phyloP scores from a whole-genome alignment of 2,113 vertebrate genomes.

The Terrapene triunguis region DNA sequence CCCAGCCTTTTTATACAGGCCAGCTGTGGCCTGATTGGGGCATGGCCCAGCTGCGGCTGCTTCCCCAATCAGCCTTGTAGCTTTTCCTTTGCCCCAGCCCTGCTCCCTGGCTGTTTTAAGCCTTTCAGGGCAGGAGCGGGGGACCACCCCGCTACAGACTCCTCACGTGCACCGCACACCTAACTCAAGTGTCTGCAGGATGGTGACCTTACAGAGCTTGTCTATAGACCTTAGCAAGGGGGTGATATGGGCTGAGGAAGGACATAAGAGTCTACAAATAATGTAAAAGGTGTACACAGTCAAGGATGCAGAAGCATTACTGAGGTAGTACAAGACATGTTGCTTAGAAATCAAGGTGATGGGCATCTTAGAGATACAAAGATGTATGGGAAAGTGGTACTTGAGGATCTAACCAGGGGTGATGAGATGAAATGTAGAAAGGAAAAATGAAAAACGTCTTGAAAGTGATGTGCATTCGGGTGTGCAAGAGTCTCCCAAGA shows the following conservation, averaged over 20 bases:
- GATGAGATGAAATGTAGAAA: neutral
- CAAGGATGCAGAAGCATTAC: neutral
- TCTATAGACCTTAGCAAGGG: neutral
- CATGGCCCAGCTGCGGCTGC: too few species aligned
- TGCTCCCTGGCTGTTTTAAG: too few species aligned
- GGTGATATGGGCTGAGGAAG: neutral
- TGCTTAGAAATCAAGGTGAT: neutral
- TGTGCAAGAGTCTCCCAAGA: neutral
- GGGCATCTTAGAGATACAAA: neutral
- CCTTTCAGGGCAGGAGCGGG: too few species aligned
- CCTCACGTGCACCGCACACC: neutral
- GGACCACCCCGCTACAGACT: too few species aligned
- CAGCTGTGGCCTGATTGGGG: too few species aligned
- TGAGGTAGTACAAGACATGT: neutral
- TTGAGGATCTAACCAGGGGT: neutral
- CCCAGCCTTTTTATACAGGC: too few species aligned
- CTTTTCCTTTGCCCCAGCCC: too few species aligned
- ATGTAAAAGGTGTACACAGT: neutral
- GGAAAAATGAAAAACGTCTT: slow-evolving; percentile 11
- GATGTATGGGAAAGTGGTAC: slow-evolving; percentile 8
- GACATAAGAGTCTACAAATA: neutral
- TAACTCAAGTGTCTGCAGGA: neutral
- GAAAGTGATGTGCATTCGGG: neutral
- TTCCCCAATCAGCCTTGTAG: too few species aligned
- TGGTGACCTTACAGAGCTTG: neutral